Conservation (phyloP, 2,797 vertebrate genomes). For the Trachops cirrhosus region DNA sequence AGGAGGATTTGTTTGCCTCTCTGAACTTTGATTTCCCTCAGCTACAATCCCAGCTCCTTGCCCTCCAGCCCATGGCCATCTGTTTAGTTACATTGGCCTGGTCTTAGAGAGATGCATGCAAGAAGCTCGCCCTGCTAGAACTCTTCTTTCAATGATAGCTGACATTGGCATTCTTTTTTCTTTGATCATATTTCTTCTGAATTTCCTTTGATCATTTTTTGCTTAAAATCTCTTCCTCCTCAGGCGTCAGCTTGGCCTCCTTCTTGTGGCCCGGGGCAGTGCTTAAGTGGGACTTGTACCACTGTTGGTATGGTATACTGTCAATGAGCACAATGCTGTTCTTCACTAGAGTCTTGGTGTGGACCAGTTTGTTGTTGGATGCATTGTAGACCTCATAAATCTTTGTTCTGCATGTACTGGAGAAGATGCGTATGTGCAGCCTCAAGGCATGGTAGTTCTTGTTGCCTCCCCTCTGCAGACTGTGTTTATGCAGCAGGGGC, state of each 20-base stretch:
- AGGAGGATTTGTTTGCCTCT: neutral
- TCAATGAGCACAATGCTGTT: neutral
- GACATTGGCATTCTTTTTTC: neutral
- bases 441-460: neutral
- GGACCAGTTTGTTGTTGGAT: neutral
- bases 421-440: neutral
- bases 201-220: neutral
- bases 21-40: neutral
- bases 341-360: neutral
- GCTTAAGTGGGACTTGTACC: too few relatives aligned
- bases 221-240: neutral
- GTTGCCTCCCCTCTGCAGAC: fast-evolving
- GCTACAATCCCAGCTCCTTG: neutral
- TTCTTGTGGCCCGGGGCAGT: neutral
- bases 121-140: neutral
- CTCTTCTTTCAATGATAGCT: neutral
- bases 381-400: neutral
- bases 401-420: neutral
- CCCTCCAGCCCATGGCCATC: neutral
- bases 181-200: neutral
- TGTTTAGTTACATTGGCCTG: neutral
- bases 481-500: neutral
- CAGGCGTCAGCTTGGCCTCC: neutral
- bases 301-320: neutral
- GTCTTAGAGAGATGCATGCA: neutral